phyloP scores from a whole-genome alignment of 1,140 invertebrate genomes.

The Cyclina sinensis region DNA sequence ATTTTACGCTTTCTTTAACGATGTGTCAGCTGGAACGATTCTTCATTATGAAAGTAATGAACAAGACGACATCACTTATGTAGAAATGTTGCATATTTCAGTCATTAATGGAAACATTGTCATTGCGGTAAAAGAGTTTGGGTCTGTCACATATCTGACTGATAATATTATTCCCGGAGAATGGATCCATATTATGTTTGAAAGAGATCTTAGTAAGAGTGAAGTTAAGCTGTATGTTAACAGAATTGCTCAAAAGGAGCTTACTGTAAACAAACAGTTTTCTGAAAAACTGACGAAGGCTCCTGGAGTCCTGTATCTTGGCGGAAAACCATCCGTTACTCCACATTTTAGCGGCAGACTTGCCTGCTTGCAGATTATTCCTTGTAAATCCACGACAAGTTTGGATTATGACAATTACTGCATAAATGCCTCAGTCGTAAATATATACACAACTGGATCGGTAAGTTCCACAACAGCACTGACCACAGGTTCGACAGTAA shows the following conservation, averaged over 20 bases:
- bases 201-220: background rate
- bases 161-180: background rate
- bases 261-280: background rate
- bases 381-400: background rate
- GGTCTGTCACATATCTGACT: background rate
- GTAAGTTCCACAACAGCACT: background rate
- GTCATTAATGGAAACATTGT: background rate
- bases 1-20: background rate
- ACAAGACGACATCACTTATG: background rate
- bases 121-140: background rate
- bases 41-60: background rate
- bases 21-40: background rate
- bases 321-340: background rate
- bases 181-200: background rate
- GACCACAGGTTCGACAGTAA: too few species aligned
- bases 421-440: background rate
- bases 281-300: background rate
- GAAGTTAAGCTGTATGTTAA: background rate
- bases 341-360: background rate
- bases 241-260: background rate
- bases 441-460: background rate
- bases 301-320: background rate
- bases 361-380: background rate
- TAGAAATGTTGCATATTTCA: background rate
- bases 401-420: background rate